Evolutionary conservation across 1,140 invertebrate genomes (phyloP).

Genomic region (Sminthurinus signatus): DNA sequence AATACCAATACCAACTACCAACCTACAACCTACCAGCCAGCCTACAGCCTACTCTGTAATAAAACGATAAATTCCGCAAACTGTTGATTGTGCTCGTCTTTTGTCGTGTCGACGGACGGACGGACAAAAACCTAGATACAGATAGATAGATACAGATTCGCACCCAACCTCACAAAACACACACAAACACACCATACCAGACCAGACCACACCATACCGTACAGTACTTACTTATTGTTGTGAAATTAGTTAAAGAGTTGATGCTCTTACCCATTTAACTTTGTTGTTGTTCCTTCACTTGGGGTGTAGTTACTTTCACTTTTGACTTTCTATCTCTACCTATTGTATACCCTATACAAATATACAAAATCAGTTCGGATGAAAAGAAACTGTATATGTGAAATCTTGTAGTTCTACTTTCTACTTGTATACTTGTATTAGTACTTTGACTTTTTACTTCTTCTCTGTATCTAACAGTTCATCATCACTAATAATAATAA

Average conservation of each 20-base stretch:
- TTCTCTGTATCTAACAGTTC: too few species aligned
- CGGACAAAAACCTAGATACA: not conserved
- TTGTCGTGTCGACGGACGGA: not conserved
- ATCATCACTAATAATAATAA: too few species aligned
- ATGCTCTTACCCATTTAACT: not conserved
- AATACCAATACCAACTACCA: not conserved
- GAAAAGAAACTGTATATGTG: too few species aligned
- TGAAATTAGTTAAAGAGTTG: slow-evolving; percentile 3
- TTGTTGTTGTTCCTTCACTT: not conserved
- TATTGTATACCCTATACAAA: too few species aligned
- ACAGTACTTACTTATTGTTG: too few species aligned
- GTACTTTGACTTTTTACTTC: too few species aligned
- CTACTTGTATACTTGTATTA: too few species aligned
- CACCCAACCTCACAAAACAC: too few species aligned
- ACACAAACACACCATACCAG: not conserved
- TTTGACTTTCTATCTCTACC: too few species aligned
- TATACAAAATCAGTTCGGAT: too few species aligned
- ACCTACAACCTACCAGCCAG: not conserved
- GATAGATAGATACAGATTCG: not conserved
- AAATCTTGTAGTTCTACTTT: too few species aligned
- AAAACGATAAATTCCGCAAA: slow-evolving; percentile 20
- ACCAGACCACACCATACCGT: not conserved
- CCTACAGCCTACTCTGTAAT: not conserved
- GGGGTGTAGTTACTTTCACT: too few species aligned
- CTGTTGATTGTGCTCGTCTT: slow-evolving; percentile 17